phyloP scores from a whole-genome alignment of 2,888 invertebrate genomes.

The Pterostichus niger region DNA sequence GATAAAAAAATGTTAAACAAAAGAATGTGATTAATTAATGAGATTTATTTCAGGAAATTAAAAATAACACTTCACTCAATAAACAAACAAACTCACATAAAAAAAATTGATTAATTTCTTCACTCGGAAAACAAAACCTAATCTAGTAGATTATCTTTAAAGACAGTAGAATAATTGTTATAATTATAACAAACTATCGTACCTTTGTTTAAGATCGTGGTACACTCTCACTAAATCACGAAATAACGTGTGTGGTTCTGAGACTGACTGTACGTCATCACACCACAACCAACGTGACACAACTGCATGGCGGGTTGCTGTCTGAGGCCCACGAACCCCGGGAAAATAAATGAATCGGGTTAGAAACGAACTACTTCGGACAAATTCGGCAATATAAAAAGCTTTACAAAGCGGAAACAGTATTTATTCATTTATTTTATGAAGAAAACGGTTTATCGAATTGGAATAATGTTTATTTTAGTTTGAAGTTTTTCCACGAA shows the following conservation, averaged over 20 bases:
- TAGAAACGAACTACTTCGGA: constrained; percentile 39
- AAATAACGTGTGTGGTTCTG: constrained; percentile 7
- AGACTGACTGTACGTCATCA: constrained; percentile 27
- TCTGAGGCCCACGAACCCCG: constrained; percentile 53
- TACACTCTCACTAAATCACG: constrained; percentile 35
- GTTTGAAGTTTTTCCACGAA: too few relatives aligned
- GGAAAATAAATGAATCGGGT: constrained; percentile 57
- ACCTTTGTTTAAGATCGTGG: constrained; percentile 30
- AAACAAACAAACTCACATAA: too few relatives aligned
- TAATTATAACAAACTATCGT: neutral
- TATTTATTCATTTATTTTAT: too few relatives aligned
- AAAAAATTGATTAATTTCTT: too few relatives aligned
- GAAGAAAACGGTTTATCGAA: too few relatives aligned
- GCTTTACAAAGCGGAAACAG: neutral
- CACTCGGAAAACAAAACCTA: too few relatives aligned
- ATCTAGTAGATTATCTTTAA: too few relatives aligned
- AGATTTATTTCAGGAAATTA: too few relatives aligned
- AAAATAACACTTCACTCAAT: too few relatives aligned
- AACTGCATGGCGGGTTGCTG: constrained; percentile 53
- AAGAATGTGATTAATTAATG: too few relatives aligned
- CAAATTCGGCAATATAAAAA: constrained; percentile 9
- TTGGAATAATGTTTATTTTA: neutral
- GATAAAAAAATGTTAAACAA: too few relatives aligned
- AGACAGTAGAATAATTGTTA: too few relatives aligned
- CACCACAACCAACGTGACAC: constrained; percentile 47